Conservation (phyloP, 2,797 vertebrate species). For the Epinephelus coioides region DNA sequence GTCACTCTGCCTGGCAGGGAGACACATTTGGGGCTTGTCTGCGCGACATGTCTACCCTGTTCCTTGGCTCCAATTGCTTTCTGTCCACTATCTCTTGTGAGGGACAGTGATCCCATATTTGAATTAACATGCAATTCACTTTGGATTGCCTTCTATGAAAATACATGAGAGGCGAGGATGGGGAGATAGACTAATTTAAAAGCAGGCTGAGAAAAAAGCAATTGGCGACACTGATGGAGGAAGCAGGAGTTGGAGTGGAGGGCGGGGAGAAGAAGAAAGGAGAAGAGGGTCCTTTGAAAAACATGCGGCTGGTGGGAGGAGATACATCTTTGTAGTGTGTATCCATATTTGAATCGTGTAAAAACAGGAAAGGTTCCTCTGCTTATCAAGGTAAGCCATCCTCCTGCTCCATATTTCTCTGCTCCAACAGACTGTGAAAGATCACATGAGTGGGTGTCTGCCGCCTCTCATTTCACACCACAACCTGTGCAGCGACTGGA, state of each 20-base stretch:
- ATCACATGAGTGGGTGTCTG: conserved; percentile 78
- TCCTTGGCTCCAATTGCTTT: conserved; percentile 57
- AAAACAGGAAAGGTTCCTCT: conserved; percentile 73
- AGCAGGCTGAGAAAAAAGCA: conserved; percentile 47
- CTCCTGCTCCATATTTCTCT: conserved; percentile 58
- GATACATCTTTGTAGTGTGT: conserved; percentile 71
- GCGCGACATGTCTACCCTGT: conserved; percentile 35
- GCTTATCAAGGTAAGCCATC: conserved; percentile 77
- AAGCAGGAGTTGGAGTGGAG: conserved; percentile 32
- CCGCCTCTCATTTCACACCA: conserved; percentile 78
- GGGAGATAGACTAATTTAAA: conserved; percentile 70
- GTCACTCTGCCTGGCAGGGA: conserved; percentile 37
- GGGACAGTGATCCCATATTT: conserved; percentile 62
- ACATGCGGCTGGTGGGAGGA: conserved; percentile 60
- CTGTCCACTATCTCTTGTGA: conserved; percentile 41
- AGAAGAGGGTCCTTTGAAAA: conserved; percentile 61
- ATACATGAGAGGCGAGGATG: conserved; percentile 60
- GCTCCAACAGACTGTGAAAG: conserved; percentile 78
- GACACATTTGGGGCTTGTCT: conserved; percentile 57
- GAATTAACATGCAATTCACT: conserved; percentile 72
- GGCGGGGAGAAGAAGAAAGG: conserved; percentile 37
- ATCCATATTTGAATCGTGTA: conserved; percentile 82
- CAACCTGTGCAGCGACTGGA: conserved; percentile 63
- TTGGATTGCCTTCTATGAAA: conserved; percentile 66
- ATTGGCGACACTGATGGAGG: conserved; percentile 56